Base-by-base conservation (phyloP, 2,797 vertebrate species). In the Cuniculus paca region DNA sequence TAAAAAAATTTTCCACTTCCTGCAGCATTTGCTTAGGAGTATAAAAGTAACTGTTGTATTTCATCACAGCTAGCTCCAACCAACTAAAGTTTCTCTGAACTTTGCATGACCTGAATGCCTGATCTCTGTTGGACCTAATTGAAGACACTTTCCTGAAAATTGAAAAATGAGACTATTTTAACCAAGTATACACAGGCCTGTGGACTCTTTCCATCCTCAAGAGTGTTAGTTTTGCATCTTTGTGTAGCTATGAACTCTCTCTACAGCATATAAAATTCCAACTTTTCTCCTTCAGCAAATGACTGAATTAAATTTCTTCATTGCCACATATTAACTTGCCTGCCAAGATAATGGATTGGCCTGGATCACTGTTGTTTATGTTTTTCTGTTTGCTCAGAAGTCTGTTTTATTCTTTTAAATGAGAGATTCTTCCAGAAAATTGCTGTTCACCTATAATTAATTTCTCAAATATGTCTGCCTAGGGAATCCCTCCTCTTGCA, bases 91-190 rank as follows among this genome's bases (percentile, higher is more conserved):
- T 90, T 90, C 78, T 24, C 68, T 96, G 95, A 95, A 90, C 95
- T 95, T 86, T 70, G 72, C 42, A 45, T 95, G 95, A 97, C 88
- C 96, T 39, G 28, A n/a, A 75, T 79, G 84, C 72, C 94, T 95
- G 94, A 92, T 52, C 78, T 85, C 88, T 50, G 2, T 6, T 77
- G 28, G 22, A 92, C 39, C 85, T 94, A 79, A 95, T 1, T 39
- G 58, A 95, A 93, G 61, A 92, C n/a, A 90, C 61, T 97, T 85
- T 94, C 54, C 58, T 95, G 85, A 94, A 95, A 91, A 84, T 81
- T 60, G 52, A 89, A 88, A 86, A 78, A n/a, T 20, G 17, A 84
- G 54, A 48, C 48, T 52, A 65, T 72, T 94, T 93, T 81, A 80
- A 39, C 26, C 48, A 84, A 54, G n/a, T 39, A 6, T 56, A 54